These are phyloP conservation scores for Typhlichthys eigenmanni DNA, from an alignment of 2,797 vertebrate genomes.

Conservation along the genomic window DNA sequence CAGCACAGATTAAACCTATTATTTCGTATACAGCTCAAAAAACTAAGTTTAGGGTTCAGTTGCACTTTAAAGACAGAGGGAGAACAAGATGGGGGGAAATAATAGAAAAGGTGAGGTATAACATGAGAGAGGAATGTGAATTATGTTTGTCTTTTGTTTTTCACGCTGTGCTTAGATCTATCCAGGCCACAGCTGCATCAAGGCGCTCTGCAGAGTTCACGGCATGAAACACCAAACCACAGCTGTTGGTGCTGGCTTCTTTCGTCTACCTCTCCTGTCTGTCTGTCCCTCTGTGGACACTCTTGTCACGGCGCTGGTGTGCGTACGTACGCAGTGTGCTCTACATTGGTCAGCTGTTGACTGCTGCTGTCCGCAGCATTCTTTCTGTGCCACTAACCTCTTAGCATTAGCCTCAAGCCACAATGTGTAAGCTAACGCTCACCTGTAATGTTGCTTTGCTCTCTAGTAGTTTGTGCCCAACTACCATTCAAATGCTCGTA, in stretches of 20 bases:
- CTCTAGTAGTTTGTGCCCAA: background rate
- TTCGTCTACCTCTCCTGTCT: slow-evolving; percentile 26
- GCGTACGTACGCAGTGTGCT: background rate
- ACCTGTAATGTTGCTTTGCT: background rate
- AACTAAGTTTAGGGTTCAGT: too few relatives aligned
- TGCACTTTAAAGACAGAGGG: background rate
- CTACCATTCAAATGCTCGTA: background rate
- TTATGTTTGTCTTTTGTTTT: background rate
- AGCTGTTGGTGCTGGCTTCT: slow-evolving; percentile 51
- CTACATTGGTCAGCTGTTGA: background rate
- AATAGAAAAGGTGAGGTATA: background rate
- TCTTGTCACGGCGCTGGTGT: slow-evolving; percentile 13
- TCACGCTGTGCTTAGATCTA: slow-evolving; percentile 37
- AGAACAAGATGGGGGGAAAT: slow-evolving; percentile 1
- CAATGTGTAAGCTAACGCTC: background rate
- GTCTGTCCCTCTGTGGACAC: slow-evolving; percentile 7
- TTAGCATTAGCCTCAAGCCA: background rate
- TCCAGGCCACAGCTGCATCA: slow-evolving; percentile 43
- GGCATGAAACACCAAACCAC: slow-evolving; percentile 58
- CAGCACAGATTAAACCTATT: too few relatives aligned
- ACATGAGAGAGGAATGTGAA: background rate
- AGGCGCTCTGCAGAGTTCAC: slow-evolving; percentile 36
- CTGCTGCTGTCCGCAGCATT: background rate
- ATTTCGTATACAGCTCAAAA: too few relatives aligned
- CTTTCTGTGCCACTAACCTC: too few relatives aligned